These are phyloP conservation scores for Rhinatrema bivittatum DNA, from an alignment of 2,797 vertebrate species.

Conservation along the genomic window DNA sequence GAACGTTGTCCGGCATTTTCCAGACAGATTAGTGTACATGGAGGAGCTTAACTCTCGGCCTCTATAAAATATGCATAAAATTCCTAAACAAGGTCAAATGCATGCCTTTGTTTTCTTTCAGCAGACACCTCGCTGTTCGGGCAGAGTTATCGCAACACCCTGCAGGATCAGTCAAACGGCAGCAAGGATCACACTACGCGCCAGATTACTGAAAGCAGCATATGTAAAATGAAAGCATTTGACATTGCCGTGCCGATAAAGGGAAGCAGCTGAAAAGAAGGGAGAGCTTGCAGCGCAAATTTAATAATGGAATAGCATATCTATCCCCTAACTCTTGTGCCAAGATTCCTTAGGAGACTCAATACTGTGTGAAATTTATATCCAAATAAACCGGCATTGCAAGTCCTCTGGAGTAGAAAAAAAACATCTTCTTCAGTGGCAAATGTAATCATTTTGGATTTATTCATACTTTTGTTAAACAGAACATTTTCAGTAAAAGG, in stretches of 20 bases:
- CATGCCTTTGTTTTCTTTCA: slow-evolving; percentile 7
- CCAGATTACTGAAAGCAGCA: background rate
- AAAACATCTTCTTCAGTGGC: no score
- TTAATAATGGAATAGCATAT: no score
- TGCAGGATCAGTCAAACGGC: no score
- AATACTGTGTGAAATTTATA: no score
- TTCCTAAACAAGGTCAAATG: slow-evolving; percentile 5
- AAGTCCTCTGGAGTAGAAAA: no score
- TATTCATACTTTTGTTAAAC: no score
- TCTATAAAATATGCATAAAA: slow-evolving; percentile 7
- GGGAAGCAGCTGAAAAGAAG: background rate
- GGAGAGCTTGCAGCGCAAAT: background rate
- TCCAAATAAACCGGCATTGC: no score
- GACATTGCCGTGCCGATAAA: background rate
- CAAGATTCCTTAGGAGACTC: no score
- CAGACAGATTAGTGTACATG: background rate
- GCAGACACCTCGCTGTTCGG: slow-evolving; percentile 10
- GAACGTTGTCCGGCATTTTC: background rate
- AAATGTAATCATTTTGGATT: no score
- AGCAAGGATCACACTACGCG: no score
- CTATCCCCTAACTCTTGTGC: no score
- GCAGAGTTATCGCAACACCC: background rate
- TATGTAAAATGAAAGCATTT: background rate
- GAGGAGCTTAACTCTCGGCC: slow-evolving; percentile 11
- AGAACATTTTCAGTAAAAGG: no score